phyloP scores from a whole-genome alignment of 2,113 vertebrate species.

The Ploceus nigricollis region DNA sequence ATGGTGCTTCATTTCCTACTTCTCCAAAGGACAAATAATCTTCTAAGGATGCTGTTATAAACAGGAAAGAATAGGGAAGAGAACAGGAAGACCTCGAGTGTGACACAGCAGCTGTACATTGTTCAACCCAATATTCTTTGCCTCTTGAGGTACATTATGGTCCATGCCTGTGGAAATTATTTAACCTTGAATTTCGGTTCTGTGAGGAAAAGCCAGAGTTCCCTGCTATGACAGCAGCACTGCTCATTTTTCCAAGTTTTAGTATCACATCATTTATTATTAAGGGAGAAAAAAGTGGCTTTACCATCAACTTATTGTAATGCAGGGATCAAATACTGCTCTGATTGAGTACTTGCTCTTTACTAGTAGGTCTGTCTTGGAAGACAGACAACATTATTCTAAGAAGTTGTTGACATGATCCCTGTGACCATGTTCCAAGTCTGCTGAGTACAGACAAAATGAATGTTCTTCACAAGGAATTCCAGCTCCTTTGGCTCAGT shows the following conservation, averaged over 20 bases:
- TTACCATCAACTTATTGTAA: neutral
- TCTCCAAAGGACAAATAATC: neutral
- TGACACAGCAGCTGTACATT: neutral
- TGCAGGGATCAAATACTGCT: neutral
- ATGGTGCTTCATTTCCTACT: neutral
- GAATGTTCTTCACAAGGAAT: neutral
- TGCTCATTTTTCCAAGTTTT: neutral
- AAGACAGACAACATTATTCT: neutral
- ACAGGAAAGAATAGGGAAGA: neutral
- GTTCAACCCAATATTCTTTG: neutral
- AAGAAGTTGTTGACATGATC: neutral
- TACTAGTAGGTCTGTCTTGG: neutral
- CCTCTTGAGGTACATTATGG: neutral
- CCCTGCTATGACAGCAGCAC: neutral
- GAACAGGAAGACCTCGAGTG: neutral
- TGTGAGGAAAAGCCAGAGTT: neutral
- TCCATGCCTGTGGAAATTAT: neutral
- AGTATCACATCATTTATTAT: fast-evolving
- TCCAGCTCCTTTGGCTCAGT: neutral
- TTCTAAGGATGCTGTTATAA: neutral
- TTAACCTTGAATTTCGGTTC: neutral
- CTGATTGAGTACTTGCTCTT: neutral
- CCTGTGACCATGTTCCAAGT: neutral
- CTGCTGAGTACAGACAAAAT: neutral
- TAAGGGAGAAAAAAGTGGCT: neutral